Evolutionary conservation across 1,140 invertebrate genomes (phyloP).

Genomic region (Drosophila lacertosa): DNA sequence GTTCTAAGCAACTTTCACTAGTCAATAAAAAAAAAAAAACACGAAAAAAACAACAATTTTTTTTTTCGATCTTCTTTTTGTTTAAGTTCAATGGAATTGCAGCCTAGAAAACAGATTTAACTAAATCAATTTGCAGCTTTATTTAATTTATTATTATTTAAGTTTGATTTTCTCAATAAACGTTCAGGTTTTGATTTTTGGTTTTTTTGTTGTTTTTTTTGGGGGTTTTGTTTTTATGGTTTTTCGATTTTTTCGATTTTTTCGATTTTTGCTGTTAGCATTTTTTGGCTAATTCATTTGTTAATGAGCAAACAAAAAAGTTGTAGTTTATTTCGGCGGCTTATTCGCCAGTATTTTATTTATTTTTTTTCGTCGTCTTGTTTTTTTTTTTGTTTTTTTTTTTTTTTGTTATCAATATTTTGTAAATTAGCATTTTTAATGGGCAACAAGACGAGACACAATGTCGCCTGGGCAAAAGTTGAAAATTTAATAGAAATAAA

Average conservation of each 20-base stretch:
- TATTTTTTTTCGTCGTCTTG: slow-evolving; percentile 23
- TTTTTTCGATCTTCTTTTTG: neutral
- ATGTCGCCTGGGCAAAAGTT: slow-evolving; percentile 61
- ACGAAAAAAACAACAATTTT: neutral
- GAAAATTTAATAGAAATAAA: slow-evolving; percentile 31
- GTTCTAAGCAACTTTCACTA: slow-evolving; percentile 30
- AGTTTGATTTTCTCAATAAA: slow-evolving; percentile 26
- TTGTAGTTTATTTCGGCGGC: slow-evolving; percentile 1
- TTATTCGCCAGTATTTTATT: neutral
- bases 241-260: no score
- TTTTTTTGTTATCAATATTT: slow-evolving; percentile 48
- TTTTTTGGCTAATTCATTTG: slow-evolving; percentile 73
- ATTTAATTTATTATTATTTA: slow-evolving; percentile 16
- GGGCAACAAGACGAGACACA: slow-evolving; percentile 71
- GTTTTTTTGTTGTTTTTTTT: no score
- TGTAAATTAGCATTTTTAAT: slow-evolving; percentile 76
- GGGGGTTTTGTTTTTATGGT: slow-evolving; percentile 9
- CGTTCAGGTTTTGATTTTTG: slow-evolving; percentile 5
- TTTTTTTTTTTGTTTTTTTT: slow-evolving; percentile 20
- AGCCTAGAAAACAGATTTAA: neutral
- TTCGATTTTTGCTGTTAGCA: slow-evolving; percentile 33
- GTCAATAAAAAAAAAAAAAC: neutral
- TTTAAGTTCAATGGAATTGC: slow-evolving; percentile 12
- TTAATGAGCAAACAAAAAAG: slow-evolving; percentile 67
- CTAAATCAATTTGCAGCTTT: slow-evolving; percentile 39